Evolutionary conservation across 2,113 vertebrate genomes (phyloP).

Genomic region (Erythrocercus mccallii): DNA sequence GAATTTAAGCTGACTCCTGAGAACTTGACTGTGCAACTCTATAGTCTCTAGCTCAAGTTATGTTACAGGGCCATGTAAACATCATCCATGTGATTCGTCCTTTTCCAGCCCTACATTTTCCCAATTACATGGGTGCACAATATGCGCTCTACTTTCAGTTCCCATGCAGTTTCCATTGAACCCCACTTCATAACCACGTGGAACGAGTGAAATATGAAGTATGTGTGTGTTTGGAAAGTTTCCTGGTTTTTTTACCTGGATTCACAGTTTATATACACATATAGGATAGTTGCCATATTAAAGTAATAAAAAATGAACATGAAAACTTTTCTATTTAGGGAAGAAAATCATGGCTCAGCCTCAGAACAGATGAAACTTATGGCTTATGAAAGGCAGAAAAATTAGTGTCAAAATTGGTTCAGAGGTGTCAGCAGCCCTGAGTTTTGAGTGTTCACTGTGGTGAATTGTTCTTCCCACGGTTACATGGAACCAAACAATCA

Average conservation of each 20-base stretch:
- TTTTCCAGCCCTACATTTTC: not conserved
- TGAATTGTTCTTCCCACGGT: not conserved
- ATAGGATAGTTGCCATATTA: not conserved
- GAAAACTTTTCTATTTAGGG: not conserved
- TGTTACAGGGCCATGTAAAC: not conserved
- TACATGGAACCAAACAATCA: not conserved
- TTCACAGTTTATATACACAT: not conserved
- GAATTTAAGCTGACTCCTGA: constrained; percentile 12
- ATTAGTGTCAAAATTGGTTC: not conserved
- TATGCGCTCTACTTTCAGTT: not conserved
- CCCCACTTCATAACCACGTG: not conserved
- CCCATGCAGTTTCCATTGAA: not conserved
- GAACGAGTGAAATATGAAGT: not conserved
- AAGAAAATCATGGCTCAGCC: not conserved
- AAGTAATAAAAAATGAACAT: not conserved
- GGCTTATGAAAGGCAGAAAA: not conserved
- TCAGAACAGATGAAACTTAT: not conserved
- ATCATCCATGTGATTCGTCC: not conserved
- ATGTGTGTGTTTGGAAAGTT: not conserved
- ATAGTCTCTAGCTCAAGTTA: not conserved
- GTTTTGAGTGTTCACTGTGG: not conserved
- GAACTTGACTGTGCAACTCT: not conserved
- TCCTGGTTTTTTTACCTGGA: not conserved
- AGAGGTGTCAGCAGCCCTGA: not conserved
- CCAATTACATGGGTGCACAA: not conserved